Conservation (phyloP, 2,888 invertebrate species). For the Drosophila putrida region DNA sequence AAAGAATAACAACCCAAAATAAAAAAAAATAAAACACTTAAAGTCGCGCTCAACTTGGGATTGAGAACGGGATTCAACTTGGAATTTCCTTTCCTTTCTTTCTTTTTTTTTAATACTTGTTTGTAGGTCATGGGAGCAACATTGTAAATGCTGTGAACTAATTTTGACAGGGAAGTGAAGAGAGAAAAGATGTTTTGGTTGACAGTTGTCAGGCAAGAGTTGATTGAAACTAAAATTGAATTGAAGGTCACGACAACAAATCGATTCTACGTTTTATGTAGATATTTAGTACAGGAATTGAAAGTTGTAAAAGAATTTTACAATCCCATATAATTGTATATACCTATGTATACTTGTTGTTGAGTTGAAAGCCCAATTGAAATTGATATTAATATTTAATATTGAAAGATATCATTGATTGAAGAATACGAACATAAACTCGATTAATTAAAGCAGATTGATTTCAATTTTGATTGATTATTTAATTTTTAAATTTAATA, state of each 20-base stretch:
- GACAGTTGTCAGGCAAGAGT: constrained; percentile 2
- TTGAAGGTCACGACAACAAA: neutral
- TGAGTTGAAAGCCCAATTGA: neutral
- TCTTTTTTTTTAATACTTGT: neutral
- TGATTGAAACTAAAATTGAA: constrained; percentile 20
- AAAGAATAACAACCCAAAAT: constrained; percentile 14
- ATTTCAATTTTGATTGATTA: neutral
- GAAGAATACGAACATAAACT: neutral
- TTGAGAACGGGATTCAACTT: neutral
- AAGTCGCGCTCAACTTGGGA: constrained; percentile 65
- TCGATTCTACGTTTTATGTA: neutral
- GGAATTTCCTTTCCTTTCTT: neutral
- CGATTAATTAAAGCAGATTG: neutral
- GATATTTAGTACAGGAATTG: too few relatives aligned
- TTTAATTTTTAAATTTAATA: neutral
- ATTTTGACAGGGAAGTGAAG: constrained; percentile 43
- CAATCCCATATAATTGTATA: too few relatives aligned
- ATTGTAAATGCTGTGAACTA: constrained; percentile 47
- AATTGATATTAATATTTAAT: neutral
- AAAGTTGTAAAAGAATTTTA: too few relatives aligned
- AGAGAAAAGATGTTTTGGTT: neutral
- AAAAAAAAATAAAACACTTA: constrained; percentile 45
- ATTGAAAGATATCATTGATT: neutral
- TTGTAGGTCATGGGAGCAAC: constrained; percentile 56
- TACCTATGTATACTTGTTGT: neutral